Evolutionary conservation across 1,140 invertebrate species (phyloP), one percentile per base, ranked within the genome.

Genomic region (Leptinotarsa defecta): DNA sequence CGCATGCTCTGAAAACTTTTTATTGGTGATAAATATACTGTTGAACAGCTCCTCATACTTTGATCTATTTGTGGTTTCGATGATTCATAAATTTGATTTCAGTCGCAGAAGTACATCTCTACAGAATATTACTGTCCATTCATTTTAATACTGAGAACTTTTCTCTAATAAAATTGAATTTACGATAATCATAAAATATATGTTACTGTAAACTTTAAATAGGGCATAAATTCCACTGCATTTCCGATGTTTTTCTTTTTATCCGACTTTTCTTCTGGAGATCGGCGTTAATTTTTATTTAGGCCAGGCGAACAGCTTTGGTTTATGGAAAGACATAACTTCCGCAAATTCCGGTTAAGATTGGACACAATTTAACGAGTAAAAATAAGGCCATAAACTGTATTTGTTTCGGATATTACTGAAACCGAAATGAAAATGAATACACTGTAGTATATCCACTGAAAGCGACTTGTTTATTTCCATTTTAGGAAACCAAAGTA

Each of bases 211-310:
- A 57, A 57, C 52, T 57, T 57, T 57, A 57, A 57, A 57, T 57
- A 57, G 13, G n/a, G 52, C 52, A 57, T 57, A 57, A 57, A 57
- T 57, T 57, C 52, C 52, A 19, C 15, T 17, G 52, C n/a, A 57
- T 57, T 57, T 57, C 52, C 13, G 52, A 19, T 57, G 52, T 57
- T 17, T 57, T 57, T 57, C 52, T 57, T 57, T 57, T 57, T 5
- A 19, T 57, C n/a, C n/a, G 52, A 19, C 52, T 57, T 57, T 57
- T 5, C 52, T 57, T 57, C 52, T 57, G 17, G 52, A 57, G 52
- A 57, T 57, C 52, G 52, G 52, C 13, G 52, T 57, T 57, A 57
- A 57, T 57, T 57, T 57, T 57, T 57, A 57, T 57, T 57, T 57
- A 19, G 52, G n/a, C 15, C 52, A 57, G 15, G 52, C 52, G 52